phyloP scores from a whole-genome alignment of 35 echinoderm and acorn worm genomes.

The Amphiura filiformis region DNA sequence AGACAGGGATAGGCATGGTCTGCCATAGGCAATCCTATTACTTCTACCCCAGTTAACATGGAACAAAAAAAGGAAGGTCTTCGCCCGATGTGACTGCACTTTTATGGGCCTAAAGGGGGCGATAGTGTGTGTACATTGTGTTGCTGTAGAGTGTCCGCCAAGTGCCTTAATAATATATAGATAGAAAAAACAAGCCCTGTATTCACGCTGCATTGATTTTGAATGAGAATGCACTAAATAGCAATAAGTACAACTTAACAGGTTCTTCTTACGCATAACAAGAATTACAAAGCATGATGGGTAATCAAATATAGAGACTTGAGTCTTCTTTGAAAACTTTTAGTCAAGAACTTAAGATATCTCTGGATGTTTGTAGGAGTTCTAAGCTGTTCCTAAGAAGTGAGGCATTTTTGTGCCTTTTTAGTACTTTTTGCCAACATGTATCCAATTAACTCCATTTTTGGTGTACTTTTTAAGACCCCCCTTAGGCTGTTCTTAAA shows the following conservation, averaged over 20 bases:
- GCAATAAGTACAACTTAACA: not conserved
- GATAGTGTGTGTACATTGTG: not conserved
- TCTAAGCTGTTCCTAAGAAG: too few relatives aligned
- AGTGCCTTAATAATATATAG: not conserved
- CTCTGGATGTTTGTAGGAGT: too few relatives aligned
- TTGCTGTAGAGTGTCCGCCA: not conserved
- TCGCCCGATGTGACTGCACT: constrained; percentile 35
- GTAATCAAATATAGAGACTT: too few relatives aligned
- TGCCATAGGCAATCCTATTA: constrained; percentile 52
- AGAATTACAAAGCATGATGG: too few relatives aligned
- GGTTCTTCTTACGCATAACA: not conserved
- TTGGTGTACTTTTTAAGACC: too few relatives aligned
- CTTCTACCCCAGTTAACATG: constrained; percentile 38
- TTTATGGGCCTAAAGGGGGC: constrained; percentile 16
- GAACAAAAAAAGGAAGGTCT: constrained; percentile 16
- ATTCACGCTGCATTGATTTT: not conserved
- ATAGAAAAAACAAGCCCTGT: not conserved
- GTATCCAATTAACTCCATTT: too few relatives aligned
- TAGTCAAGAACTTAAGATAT: too few relatives aligned
- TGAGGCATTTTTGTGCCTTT: too few relatives aligned
- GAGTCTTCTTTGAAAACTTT: too few relatives aligned
- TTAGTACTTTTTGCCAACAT: too few relatives aligned
- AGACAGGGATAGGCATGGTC: constrained; percentile 1
- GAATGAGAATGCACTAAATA: not conserved
- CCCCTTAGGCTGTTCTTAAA: too few relatives aligned